A percentile compares a stretch with the other conserved stretches of the same genome.
Evolutionary conservation across 2,888 invertebrate genomes (phyloP).

Genomic region (Parnassius smintheus): DNA sequence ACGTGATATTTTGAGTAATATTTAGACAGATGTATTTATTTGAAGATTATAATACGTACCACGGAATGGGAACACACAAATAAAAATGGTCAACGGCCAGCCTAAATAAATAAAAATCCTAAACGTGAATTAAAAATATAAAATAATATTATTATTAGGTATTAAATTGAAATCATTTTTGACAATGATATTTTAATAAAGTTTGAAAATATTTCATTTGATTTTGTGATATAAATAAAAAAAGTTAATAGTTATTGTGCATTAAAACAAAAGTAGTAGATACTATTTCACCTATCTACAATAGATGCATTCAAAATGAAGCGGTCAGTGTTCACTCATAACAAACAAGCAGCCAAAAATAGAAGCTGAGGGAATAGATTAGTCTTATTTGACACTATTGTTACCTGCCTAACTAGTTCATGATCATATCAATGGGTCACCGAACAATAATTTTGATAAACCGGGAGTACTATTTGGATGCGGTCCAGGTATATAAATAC

Average conservation of each 20-base stretch:
- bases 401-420: conserved; percentile 23
- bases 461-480: conserved; percentile 70
- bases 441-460: conserved; percentile 51
- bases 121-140: neutral
- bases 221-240: too few relatives aligned
- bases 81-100: neutral
- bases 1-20: conserved; percentile 13
- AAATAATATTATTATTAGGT: neutral
- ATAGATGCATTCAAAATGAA: neutral
- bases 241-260: neutral
- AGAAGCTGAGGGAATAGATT: conserved; percentile 12
- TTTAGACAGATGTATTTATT: conserved; percentile 1
- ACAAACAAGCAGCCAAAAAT: conserved; percentile 15
- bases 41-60: neutral
- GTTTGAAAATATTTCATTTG: too few relatives aligned
- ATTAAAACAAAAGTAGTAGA: neutral
- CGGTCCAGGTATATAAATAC: conserved; percentile 77
- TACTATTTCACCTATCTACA: conserved; percentile 5
- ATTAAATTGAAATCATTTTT: neutral
- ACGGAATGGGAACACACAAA: neutral
- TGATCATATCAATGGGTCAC: conserved; percentile 26
- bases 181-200: neutral
- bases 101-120: neutral
- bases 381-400: conserved; percentile 1
- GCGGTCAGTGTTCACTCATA: conserved; percentile 11